Base-by-base conservation (phyloP, 2,888 invertebrate species). In the Hermaeophaga mercurialis region DNA sequence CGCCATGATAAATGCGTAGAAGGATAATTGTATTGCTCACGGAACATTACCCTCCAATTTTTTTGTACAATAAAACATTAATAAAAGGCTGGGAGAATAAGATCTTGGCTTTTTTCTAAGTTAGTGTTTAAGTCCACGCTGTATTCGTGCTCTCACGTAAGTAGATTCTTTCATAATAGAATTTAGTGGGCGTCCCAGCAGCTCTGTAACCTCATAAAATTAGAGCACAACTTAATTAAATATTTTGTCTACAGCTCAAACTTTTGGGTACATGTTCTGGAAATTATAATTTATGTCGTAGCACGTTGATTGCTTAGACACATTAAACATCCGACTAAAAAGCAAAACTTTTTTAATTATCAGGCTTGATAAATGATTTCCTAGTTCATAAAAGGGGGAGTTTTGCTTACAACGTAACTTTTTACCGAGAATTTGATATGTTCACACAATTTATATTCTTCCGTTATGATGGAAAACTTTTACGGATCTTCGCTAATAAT, bases 291-390 rank as follows among this genome's bases (percentile, higher is more conserved):
- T 58, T 55, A 58, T 58, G 58, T 58, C 50, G 34, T 33, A 28
- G 58, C 50, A 50, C 55, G 58, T 19, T 58, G 58, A 58, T 58
- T 58, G 50, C 58, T 50, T 54, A 53, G 50, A 58, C 45, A 45
- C 46, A 53, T 58, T 49, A 46, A 58, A 58, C 55, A 52, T 8
- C 24, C 43, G 52, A 43, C 18, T 47, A 53, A 46, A 55, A 46
- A 39, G 50, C 36, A 22, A 33, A 58, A 58, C 36, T 58, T 55
- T 58, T 58, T 22, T 45, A 58, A 55, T 55, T 58, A 55, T 41
- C 50, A 28, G 46, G 41, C 52, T 50, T 54, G 58, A 58, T 50
- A 50, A 58, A 58, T 55, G 50, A 44, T 47, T 47, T 43, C 33
- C 14, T 31, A 33, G 19, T 12, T 26, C 36, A 22, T 36, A 26